phyloP scores from a whole-genome alignment of 2,797 vertebrate species.

The Pteropus rufus region DNA sequence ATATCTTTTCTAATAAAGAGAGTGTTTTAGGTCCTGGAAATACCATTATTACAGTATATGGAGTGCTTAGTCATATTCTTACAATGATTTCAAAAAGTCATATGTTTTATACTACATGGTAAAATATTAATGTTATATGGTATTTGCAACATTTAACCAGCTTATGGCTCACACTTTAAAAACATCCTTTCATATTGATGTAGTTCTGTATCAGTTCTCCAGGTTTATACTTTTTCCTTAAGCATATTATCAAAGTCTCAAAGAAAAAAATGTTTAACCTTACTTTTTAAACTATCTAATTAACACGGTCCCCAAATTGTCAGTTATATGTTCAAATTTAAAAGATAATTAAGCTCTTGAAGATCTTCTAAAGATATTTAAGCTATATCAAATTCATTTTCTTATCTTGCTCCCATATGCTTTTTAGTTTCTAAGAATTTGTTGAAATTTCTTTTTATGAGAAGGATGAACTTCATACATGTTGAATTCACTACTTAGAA shows the following conservation, averaged over 20 bases:
- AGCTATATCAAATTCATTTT: background rate
- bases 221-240: background rate
- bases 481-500: background rate
- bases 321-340: background rate
- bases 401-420: background rate
- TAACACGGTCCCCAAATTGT: background rate
- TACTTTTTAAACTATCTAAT: background rate
- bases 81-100: background rate
- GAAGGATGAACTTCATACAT: background rate
- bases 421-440: constrained; percentile 3
- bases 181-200: background rate
- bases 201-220: background rate
- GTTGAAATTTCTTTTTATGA: constrained; percentile 13
- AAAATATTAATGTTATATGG: background rate
- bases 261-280: constrained; percentile 6
- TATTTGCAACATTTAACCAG: constrained; percentile 31
- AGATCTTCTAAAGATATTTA: constrained; percentile 32
- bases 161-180: background rate
- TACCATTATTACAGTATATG: background rate
- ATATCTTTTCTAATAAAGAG: constrained; percentile 1
- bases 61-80: constrained; percentile 35
- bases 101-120: background rate
- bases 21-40: constrained; percentile 21
- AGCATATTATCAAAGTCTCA: background rate
- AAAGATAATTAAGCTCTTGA: background rate